Evolutionary conservation across 2,113 vertebrate species (phyloP), one percentile per base, ranked within the genome.

Genomic region (Sinocyclocheilus anophthalmus): DNA sequence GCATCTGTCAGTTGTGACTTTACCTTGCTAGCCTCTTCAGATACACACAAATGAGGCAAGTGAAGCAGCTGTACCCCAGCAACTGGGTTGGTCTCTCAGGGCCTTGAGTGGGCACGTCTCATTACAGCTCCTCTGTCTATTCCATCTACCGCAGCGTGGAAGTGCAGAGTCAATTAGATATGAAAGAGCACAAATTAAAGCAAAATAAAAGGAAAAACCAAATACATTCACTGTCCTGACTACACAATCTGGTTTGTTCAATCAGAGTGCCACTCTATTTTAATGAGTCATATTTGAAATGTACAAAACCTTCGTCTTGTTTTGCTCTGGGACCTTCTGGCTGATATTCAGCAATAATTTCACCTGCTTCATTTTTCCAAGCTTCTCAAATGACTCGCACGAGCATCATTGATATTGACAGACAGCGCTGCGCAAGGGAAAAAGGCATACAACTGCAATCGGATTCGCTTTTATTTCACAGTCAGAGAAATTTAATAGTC

Each of bases 11-110:
- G 65, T 70, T 82, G 45, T 70, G 81, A 70, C 63, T 82, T 70
- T 70, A 65, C 45, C 37, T 33, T 33, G 24, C 45, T 33, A 82
- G 26, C 24, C 63, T 82, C 65, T 82, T 70, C 61, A 69, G 50
- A 45, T 53, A 61, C 8, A 72, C 63, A 63, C 84, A 83, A 83
- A 86, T 53, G 86, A 85, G 72, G 26, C 45, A 18, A 70, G 42
- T 8, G 37, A 91, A 73, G 86, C 87, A 83, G 89, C 85, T 86
- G 87, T 48, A 77, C 85, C 55, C 37, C 48, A 78, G 57, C 76
- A 79, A 89, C 39, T 4, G 83, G 76, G 42, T 50, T 37, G 57
- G 67, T 87, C 85, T 87, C 91, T 75, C 30, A 85, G 84, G 69
- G 84, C 70, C 84, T 86, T 1, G 8, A 87, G 65, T 90, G 24